A percentile compares a stretch with the other conserved stretches of the same genome.
Conservation (phyloP, 2,113 vertebrate species). For the Thamnophis sirtalis region DNA sequence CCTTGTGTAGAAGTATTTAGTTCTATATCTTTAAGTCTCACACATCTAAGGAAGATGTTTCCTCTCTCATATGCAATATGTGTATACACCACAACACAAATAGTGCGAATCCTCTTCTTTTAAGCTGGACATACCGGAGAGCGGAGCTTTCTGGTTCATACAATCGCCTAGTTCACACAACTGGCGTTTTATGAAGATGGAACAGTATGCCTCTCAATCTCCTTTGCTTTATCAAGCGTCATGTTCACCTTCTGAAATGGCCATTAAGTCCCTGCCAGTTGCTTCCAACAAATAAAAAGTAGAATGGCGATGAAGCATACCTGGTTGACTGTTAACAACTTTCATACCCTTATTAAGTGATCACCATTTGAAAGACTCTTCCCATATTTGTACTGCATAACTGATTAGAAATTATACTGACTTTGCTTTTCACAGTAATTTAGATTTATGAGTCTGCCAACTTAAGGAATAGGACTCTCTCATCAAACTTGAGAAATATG, state of each 20-base stretch:
- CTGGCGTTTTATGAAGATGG: constrained; percentile 6
- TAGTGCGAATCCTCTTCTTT: neutral
- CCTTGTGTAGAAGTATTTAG: neutral
- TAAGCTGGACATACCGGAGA: constrained; percentile 27
- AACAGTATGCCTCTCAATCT: constrained; percentile 23
- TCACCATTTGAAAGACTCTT: constrained; percentile 46
- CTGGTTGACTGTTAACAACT: constrained; percentile 29
- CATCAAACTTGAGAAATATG: constrained; percentile 55
- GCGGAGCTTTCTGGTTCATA: constrained; percentile 8
- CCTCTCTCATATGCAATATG: neutral
- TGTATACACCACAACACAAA: constrained; percentile 23
- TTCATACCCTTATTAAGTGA: constrained; percentile 44
- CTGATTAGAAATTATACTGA: constrained; percentile 49
- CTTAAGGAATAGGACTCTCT: constrained; percentile 61
- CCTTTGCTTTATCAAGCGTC: constrained; percentile 40
- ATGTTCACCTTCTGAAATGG: constrained; percentile 38
- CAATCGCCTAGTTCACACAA: constrained; percentile 27
- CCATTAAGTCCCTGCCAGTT: constrained; percentile 5
- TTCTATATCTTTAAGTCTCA: neutral
- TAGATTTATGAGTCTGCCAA: constrained; percentile 64
- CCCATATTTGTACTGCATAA: constrained; percentile 40
- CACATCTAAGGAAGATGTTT: neutral
- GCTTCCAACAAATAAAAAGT: constrained; percentile 34
- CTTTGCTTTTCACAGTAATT: constrained; percentile 58
- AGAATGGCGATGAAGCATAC: constrained; percentile 36